Evolutionary conservation across 2,888 invertebrate genomes (phyloP), one percentile per base, ranked within the genome.

Genomic region (Nymphalis urticae): DNA sequence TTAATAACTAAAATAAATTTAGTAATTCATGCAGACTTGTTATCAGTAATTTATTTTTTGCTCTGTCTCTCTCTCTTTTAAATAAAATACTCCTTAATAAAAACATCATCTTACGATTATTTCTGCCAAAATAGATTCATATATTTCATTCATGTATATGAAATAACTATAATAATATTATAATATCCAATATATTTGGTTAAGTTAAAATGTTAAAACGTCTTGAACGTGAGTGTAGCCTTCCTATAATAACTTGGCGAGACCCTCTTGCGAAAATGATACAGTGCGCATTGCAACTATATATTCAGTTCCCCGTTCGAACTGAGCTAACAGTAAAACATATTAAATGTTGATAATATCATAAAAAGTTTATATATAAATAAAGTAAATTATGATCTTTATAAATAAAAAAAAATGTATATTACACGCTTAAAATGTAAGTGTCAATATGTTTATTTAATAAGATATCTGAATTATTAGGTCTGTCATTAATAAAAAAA

Each of bases 251-350:
- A 85, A 85, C 79, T 85, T 80, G 80, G 77, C 72, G 77, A 73
- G 79, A 77, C 80, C 78, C 79, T 79, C 80, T 79, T 70, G 77
- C 79, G 79, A 77, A 80, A 78, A 81, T 85, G 84, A 85, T 87
- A 81, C 81, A 86, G 77, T 80, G 79, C 75, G 75, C 79, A 77
- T 69, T 79, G 79, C 80, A 78, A 77, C 78, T 79, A 81, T 80
- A 81, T 82, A 80, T 82, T 78, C 78, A 73, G 77, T 78, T 77
- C 66, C 68, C 68, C 71, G 67, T 74, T 75, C 71, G 72, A 70
- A 71, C 64, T 66, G 69, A 69, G 66, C 66, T 72, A 64, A 68
- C 69, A 42, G 68, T 72, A 72, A 62, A 64, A 66, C 62, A 65
- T 68, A 62, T 72, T 67, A 69, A 68, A 58, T 58, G 19, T 42